Evolutionary conservation across 2,797 vertebrate species (phyloP).

Genomic region (Sebastes trivittatus): DNA sequence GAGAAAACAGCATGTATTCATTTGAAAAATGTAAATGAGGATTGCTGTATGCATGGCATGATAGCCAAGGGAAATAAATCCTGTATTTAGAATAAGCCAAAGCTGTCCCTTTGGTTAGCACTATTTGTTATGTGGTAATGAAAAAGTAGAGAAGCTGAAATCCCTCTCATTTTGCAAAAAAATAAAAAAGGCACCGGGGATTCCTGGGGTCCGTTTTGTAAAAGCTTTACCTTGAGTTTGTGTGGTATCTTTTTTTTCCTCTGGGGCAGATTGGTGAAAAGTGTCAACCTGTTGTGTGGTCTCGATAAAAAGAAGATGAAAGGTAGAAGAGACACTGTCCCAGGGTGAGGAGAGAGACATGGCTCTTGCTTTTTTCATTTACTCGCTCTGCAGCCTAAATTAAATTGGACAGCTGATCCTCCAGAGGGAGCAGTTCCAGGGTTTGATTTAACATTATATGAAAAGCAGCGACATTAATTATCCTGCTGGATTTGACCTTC

Average conservation of each 20-base stretch:
- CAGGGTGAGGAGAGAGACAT: conserved; percentile 55
- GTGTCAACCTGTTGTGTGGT: conserved; percentile 60
- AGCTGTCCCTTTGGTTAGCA: conserved; percentile 27
- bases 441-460: conserved; percentile 78
- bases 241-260: conserved; percentile 19
- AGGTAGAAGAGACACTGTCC: conserved; percentile 44
- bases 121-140: conserved; percentile 29
- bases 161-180: conserved; percentile 11
- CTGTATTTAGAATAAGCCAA: conserved; percentile 29
- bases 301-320: conserved; percentile 59
- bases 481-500: conserved; percentile 80
- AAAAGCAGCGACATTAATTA: conserved; percentile 78
- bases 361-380: conserved; percentile 67
- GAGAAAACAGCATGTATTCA: conserved; percentile 11
- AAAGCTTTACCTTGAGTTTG: conserved; percentile 37
- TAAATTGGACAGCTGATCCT: conserved; percentile 77
- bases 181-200: conserved; percentile 14
- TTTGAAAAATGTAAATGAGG: conserved; percentile 43
- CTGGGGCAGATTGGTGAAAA: conserved; percentile 24
- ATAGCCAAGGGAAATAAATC: conserved; percentile 51
- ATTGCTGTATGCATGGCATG: conserved; percentile 1
- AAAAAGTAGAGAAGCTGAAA: conserved; percentile 42
- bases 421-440: conserved; percentile 70
- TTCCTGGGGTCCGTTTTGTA: conserved; percentile 12
- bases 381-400: conserved; percentile 70